phyloP scores from a whole-genome alignment of 2,113 vertebrate genomes.

The Reinhardtius hippoglossoides region DNA sequence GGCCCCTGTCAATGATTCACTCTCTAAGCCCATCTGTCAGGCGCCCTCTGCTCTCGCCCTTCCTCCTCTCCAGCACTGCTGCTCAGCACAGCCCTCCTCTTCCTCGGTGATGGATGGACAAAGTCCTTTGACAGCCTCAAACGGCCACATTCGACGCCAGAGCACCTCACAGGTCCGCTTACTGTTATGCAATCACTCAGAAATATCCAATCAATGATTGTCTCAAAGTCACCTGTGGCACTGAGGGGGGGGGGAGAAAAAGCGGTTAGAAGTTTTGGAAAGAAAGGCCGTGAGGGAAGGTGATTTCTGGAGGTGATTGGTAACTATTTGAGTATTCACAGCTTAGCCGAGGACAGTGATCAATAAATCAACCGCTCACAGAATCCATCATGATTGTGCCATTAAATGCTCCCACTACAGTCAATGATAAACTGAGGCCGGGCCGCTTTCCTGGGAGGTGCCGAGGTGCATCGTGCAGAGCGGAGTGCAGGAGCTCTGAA shows the following conservation, averaged over 20 bases:
- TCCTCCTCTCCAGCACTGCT: conserved; percentile 64
- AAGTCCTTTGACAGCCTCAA: conserved; percentile 52
- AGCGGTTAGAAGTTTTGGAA: conserved; percentile 39
- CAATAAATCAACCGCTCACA: conserved; percentile 72
- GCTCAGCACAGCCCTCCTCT: conserved; percentile 70
- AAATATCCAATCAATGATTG: conserved; percentile 48
- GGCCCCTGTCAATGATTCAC: conserved; percentile 85
- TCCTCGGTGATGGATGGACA: conserved; percentile 77
- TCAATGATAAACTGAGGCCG: conserved; percentile 69
- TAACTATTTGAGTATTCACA: conserved; percentile 77
- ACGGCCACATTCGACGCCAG: conserved; percentile 54
- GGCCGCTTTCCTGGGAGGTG: conserved; percentile 43
- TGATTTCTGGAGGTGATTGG: conserved; percentile 66
- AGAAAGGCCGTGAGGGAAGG: conserved; percentile 25
- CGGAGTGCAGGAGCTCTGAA: conserved; percentile 13
- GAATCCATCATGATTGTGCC: conserved; percentile 75
- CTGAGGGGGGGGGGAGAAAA: neutral
- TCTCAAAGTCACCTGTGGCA: conserved; percentile 58
- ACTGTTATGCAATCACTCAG: conserved; percentile 40
- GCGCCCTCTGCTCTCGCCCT: conserved; percentile 63
- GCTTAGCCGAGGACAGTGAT: conserved; percentile 65
- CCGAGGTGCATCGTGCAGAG: conserved; percentile 49
- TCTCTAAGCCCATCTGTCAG: conserved; percentile 84
- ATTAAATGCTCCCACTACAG: conserved; percentile 72
- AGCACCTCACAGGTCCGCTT: conserved; percentile 33